These are phyloP conservation scores for Upupa epops DNA, from an alignment of 2,113 vertebrate species.

Conservation along the genomic window DNA sequence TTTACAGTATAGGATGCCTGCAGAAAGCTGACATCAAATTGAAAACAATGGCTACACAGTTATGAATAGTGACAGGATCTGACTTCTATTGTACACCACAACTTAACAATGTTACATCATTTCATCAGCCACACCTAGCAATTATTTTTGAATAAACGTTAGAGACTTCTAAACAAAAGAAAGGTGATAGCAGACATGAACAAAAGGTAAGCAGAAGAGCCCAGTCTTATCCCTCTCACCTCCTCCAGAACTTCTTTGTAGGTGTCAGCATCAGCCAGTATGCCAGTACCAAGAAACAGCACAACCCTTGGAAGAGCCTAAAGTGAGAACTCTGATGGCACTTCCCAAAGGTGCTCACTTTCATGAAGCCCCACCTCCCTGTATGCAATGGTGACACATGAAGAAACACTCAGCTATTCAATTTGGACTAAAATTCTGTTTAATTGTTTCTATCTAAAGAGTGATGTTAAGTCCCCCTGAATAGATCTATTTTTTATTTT, in stretches of 20 bases:
- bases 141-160: neutral
- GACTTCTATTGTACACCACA: neutral
- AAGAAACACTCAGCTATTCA: neutral
- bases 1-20: neutral
- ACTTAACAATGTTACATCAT: neutral
- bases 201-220: neutral
- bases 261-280: no score
- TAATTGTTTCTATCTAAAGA: neutral
- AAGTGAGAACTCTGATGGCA: neutral
- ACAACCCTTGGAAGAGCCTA: neutral
- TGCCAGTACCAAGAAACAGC: rapidly evolving
- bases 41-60: neutral
- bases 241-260: neutral
- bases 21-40: neutral
- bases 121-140: neutral
- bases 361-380: neutral
- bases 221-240: neutral
- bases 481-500: neutral
- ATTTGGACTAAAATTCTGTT: neutral
- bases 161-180: neutral
- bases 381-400: neutral
- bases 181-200: neutral
- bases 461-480: neutral
- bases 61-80: neutral
- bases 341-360: neutral